Percentiles rank a stretch among this genome's conserved stretches.
phyloP scores from a whole-genome alignment of 2,797 vertebrate genomes.

The Babyrousa celebensis region DNA sequence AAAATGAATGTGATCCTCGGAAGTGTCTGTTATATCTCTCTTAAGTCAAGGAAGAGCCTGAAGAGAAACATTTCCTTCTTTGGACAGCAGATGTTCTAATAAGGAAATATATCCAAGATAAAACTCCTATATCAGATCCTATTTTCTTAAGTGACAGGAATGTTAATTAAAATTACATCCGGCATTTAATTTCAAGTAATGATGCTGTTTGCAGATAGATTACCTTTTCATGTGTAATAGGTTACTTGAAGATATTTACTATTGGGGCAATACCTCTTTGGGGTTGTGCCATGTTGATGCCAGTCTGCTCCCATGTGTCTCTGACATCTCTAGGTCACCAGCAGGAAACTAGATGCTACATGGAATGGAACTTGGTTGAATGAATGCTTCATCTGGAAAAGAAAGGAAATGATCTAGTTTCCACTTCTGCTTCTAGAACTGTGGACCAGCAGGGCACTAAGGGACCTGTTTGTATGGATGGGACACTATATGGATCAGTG shows the following conservation, averaged over 20 bases:
- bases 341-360: not conserved
- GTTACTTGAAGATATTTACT: not conserved
- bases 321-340: not conserved
- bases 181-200: slow-evolving; percentile 45
- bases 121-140: not conserved
- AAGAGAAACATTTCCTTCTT: not conserved
- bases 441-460: not conserved
- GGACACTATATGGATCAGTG: not conserved
- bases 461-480: not conserved
- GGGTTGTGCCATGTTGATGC: not conserved
- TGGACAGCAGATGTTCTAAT: not conserved
- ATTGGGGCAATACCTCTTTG: not conserved
- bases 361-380: not conserved
- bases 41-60: not conserved
- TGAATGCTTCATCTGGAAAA: not conserved
- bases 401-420: not conserved
- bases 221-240: not conserved
- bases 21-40: slow-evolving; percentile 29
- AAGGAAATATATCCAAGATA: slow-evolving; percentile 29
- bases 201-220: not conserved
- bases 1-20: not conserved
- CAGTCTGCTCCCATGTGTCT: not conserved
- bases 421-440: not conserved
- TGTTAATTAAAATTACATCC: not conserved
- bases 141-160: not conserved